phyloP scores from a whole-genome alignment of 1,140 invertebrate species.

The Brachionus plicatilis region DNA sequence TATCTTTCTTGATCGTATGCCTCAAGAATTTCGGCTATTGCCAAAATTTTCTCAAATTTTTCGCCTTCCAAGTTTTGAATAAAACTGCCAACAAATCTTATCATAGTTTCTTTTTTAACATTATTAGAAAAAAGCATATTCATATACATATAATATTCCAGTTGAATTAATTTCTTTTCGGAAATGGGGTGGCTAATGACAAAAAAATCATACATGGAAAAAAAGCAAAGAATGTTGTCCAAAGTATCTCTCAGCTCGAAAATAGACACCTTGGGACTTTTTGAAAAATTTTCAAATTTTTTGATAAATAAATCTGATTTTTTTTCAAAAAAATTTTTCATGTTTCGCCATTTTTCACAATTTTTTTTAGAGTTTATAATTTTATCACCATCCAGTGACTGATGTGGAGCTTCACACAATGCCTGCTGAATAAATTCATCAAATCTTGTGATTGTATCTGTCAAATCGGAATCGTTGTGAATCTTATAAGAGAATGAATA shows the following conservation, averaged over 20 bases:
- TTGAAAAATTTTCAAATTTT: neutral
- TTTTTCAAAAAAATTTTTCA: neutral
- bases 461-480: neutral
- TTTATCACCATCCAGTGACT: neutral
- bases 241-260: neutral
- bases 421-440: neutral
- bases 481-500: neutral
- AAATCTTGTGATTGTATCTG: neutral
- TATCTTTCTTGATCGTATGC: neutral
- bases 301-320: neutral
- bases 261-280: neutral
- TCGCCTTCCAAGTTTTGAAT: neutral
- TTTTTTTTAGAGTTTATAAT: neutral
- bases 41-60: neutral
- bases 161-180: neutral
- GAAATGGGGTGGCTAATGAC: neutral
- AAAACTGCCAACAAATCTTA: neutral
- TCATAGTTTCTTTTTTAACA: neutral
- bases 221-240: neutral
- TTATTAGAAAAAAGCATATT: neutral
- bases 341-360: neutral
- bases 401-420: no score
- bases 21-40: neutral
- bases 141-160: neutral
- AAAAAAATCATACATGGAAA: neutral